Evolutionary conservation across 2,113 vertebrate species (phyloP).

Genomic region (Pholis gunnellus): DNA sequence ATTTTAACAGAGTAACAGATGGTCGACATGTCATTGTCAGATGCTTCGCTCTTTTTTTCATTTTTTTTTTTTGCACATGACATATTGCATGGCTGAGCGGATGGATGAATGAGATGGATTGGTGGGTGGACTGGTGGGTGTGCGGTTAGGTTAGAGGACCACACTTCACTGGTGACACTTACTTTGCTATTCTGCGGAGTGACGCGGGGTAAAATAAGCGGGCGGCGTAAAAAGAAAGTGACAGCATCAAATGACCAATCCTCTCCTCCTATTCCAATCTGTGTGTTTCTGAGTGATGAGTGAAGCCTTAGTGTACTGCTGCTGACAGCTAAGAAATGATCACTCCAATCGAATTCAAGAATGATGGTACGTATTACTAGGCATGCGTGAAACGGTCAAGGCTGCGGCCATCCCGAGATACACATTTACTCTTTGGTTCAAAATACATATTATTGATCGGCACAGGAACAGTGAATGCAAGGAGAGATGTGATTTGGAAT

Average conservation of each 20-base stretch:
- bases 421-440: conserved; percentile 15
- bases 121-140: conserved; percentile 61
- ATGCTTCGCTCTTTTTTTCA: conserved; percentile 4
- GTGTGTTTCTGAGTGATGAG: conserved; percentile 75
- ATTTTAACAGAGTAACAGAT: conserved; percentile 47
- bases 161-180: conserved; percentile 61
- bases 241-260: conserved; percentile 77
- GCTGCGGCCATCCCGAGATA: not conserved
- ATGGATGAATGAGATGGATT: conserved; percentile 64
- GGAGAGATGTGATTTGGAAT: conserved; percentile 1
- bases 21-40: conserved; percentile 42
- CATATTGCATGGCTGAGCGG: conserved; percentile 49
- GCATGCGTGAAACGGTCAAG: conserved; percentile 23
- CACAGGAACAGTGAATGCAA: conserved; percentile 9
- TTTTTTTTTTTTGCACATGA: conserved; percentile 17
- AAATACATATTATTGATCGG: conserved; percentile 20
- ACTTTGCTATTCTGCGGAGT: conserved; percentile 61
- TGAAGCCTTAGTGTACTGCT: conserved; percentile 68
- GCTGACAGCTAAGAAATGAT: conserved; percentile 83
- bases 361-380: conserved; percentile 17
- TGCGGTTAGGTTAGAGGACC: conserved; percentile 53
- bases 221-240: conserved; percentile 70
- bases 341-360: conserved; percentile 69
- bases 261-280: conserved; percentile 57
- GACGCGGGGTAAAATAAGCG: conserved; percentile 55